Base-by-base conservation (phyloP, 2,888 invertebrate species). In the Drosophila infuscata region DNA sequence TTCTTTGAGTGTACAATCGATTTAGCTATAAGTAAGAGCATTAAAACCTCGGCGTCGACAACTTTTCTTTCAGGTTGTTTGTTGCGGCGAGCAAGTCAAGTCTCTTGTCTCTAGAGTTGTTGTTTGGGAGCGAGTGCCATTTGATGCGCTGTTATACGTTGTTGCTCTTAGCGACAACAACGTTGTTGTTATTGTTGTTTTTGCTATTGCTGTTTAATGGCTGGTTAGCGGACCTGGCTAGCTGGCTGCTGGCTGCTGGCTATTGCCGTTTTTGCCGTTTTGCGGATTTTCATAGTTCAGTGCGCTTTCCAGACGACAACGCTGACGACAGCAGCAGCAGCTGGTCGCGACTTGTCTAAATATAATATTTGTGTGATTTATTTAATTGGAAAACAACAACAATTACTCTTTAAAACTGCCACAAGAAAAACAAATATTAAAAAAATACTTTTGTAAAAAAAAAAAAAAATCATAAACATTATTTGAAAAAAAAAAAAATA, bases 241-340 rank as follows among this genome's bases (percentile, higher is more conserved):
- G 64, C 74, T 70, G 65, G 64, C 68, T 75, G 79, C 33, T 56
- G 57, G 59, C 57, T 60, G 71, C 33, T 70, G 75, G 61, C 79
- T 71, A 77, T 80, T 77, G 72, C 72, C 67, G 74, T 70, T 70
- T 71, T 67, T 76, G 74, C 75, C 76, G 74, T 82, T 46, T 76
- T 79, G 80, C 82, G 79, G 78, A 81, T 81, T 82, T 89, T 89
- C 90, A 89, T 88, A 90, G 87, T 87, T 89, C 88, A 89, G 90
- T 91, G 91, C 84, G 90, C 88, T 90, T 90, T 90, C 85, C 89
- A 83, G 88, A 81, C 89, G 90, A 83, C 78, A 70, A 74, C 76
- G 77, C 75, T 70, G 74, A 83, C 81, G 79, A 82, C 79, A 57
- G 73, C 70, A 58, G 43, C 66, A 52, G 59, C 75, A 59, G 63